phyloP scores from a whole-genome alignment of 1,140 invertebrate species.

The Drosophila sp. region DNA sequence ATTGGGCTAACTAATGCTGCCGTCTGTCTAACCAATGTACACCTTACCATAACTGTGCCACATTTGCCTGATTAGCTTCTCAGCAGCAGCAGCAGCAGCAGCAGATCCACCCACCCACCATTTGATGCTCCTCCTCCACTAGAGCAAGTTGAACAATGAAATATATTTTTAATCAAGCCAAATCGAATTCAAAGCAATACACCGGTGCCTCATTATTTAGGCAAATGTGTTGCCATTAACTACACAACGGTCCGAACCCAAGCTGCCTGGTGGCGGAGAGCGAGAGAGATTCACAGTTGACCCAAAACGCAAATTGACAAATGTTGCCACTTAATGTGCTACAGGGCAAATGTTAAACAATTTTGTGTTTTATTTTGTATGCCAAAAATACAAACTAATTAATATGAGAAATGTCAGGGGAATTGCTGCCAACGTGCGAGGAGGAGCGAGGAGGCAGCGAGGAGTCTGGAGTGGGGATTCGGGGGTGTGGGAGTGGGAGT shows the following conservation, averaged over 20 bases:
- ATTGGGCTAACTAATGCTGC: conserved; percentile 2
- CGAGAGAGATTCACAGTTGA: conserved; percentile 1
- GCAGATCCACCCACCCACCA: conserved; percentile 32
- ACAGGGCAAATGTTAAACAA: conserved; percentile 73
- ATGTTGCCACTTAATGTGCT: conserved; percentile 77
- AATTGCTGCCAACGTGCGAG: conserved; percentile 15
- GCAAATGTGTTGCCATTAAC: conserved; percentile 78
- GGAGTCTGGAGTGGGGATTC: background rate
- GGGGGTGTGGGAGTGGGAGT: conserved; percentile 11
- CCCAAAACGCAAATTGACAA: conserved; percentile 73
- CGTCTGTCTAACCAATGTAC: conserved; percentile 43
- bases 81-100: conserved; percentile 40
- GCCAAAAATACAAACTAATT: conserved; percentile 81
- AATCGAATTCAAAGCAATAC: conserved; percentile 80
- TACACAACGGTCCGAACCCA: conserved; percentile 46
- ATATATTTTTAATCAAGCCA: conserved; percentile 80
- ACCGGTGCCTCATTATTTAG: conserved; percentile 79
- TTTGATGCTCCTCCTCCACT: conserved; percentile 31
- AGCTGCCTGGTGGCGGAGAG: background rate
- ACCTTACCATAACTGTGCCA: conserved; percentile 57
- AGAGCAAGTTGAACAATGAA: conserved; percentile 59
- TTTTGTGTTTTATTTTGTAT: conserved; percentile 67
- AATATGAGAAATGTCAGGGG: conserved; percentile 62
- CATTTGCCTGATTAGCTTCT: conserved; percentile 76
- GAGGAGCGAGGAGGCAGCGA: background rate